Base-by-base conservation (phyloP, 2,888 invertebrate species). In the Pecten maximus region DNA sequence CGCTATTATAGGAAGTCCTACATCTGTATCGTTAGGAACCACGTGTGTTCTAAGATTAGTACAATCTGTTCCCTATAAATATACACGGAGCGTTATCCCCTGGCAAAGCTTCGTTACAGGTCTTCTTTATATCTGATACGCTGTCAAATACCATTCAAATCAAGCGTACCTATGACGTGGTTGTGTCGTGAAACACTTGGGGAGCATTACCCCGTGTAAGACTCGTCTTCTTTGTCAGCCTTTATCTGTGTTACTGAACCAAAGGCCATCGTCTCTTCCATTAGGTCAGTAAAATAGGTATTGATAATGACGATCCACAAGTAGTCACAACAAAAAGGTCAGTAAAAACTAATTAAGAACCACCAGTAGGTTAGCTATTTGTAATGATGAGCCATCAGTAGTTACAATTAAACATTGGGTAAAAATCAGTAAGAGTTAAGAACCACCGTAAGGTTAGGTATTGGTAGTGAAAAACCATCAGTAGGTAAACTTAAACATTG, bases 101-200 rank as follows among this genome's bases (percentile, higher is more conserved):
- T 60, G 28, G 0, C 60, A n/a, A 8, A 8, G 60, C 28, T 60
- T 3, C 74, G 35, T 74, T 74, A 35, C 74, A 35, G n/a, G 35
- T 74, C 74, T 35, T 74, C 35, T 74, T 28, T 74, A 35, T 35
- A 74, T 35, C 74, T 35, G 74, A 74, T 35, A 74, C 35, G 35
- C 74, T 74, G 74, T 74, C 74, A 74, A 74, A 74, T 74, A 35
- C 54, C 74, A 74, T 74, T 35, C 28, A 74, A 74, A 74, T 74
- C 74, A 74, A 74, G 28, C 74, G 74, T 74, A 74, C 35, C 35
- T 35, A 23, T 74, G 74, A 74, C 74, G 74, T 74, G 35, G 35
- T 35, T 74, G 74, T 74, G 74, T 74, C 74, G 35, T 74, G 35
- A 28, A 74, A 74, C 74, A 74, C 74, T 74, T 74, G 74, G 35